Evolutionary conservation across 1,140 invertebrate species (phyloP).

Genomic region (Drosophila mayri): DNA sequence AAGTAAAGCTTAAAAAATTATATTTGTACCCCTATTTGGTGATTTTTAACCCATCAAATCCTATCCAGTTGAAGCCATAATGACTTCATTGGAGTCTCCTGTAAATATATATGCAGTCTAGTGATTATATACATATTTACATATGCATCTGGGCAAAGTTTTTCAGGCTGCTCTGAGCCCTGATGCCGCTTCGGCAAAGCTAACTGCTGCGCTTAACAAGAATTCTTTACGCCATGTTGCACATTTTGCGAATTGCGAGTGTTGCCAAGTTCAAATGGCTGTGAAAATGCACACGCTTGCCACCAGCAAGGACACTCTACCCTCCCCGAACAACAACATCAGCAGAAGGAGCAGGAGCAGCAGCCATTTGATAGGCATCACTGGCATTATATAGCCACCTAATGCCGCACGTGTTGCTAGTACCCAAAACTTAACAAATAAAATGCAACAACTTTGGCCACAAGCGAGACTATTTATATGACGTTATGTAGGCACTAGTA

Average conservation of each 20-base stretch:
- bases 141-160: slow-evolving; percentile 45
- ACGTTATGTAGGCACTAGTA: not conserved
- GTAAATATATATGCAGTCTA: slow-evolving; percentile 6
- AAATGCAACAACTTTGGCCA: slow-evolving; percentile 17
- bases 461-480: slow-evolving; percentile 10
- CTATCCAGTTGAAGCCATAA: not conserved
- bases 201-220: slow-evolving; percentile 76
- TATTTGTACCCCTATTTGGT: not conserved
- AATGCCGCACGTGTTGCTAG: slow-evolving; percentile 38
- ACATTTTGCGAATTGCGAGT: slow-evolving; percentile 73
- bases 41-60: not conserved
- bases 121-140: slow-evolving; percentile 11
- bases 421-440: slow-evolving; percentile 10
- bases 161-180: slow-evolving; percentile 20
- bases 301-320: not conserved
- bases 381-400: slow-evolving; percentile 17
- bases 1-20: not conserved
- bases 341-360: not conserved
- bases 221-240: slow-evolving; percentile 72
- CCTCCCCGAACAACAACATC: not conserved
- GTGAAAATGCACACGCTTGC: slow-evolving; percentile 73
- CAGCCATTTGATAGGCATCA: slow-evolving; percentile 50
- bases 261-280: slow-evolving; percentile 79
- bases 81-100: not conserved
- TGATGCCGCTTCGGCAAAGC: slow-evolving; percentile 37